phyloP scores from a whole-genome alignment of 1,140 invertebrate genomes.

The Campoletis sonorensis region DNA sequence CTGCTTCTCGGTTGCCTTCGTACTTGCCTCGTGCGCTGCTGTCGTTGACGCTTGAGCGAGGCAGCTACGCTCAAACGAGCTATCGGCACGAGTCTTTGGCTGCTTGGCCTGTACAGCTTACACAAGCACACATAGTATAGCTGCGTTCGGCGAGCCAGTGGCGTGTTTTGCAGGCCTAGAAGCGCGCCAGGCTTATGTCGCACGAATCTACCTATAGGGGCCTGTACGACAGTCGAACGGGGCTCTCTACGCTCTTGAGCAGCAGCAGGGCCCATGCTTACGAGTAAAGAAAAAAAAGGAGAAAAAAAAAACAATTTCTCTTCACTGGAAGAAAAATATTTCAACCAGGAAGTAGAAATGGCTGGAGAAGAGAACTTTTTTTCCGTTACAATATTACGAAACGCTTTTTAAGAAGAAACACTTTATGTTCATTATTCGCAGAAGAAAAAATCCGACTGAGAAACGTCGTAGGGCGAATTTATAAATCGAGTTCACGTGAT shows the following conservation, averaged over 20 bases:
- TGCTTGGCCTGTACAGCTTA: slow-evolving; percentile 54
- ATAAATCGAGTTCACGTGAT: too few relatives aligned
- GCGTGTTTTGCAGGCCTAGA: slow-evolving; percentile 56
- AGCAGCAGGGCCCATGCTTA: background rate
- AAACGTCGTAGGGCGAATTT: too few relatives aligned
- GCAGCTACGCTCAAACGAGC: slow-evolving; percentile 19
- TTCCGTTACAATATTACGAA: background rate
- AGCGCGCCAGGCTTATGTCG: background rate
- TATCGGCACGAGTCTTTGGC: slow-evolving; percentile 52
- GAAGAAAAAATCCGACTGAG: background rate
- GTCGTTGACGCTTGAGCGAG: slow-evolving; percentile 19
- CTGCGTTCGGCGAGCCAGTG: slow-evolving; percentile 53
- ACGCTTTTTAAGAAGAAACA: background rate
- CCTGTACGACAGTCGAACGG: background rate
- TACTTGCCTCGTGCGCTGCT: slow-evolving; percentile 10
- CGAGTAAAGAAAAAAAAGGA: background rate
- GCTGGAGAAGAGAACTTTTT: background rate
- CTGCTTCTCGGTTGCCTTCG: slow-evolving; percentile 27
- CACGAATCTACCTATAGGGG: slow-evolving; percentile 5
- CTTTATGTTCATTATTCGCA: too few relatives aligned
- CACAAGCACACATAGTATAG: slow-evolving; percentile 18
- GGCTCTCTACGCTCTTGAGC: background rate
- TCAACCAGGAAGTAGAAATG: slow-evolving; percentile 18
- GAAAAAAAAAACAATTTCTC: slow-evolving; percentile 7
- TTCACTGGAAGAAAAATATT: slow-evolving; percentile 19